phyloP scores from a whole-genome alignment of 2,888 invertebrate genomes.

The Melanostoma scalare region DNA sequence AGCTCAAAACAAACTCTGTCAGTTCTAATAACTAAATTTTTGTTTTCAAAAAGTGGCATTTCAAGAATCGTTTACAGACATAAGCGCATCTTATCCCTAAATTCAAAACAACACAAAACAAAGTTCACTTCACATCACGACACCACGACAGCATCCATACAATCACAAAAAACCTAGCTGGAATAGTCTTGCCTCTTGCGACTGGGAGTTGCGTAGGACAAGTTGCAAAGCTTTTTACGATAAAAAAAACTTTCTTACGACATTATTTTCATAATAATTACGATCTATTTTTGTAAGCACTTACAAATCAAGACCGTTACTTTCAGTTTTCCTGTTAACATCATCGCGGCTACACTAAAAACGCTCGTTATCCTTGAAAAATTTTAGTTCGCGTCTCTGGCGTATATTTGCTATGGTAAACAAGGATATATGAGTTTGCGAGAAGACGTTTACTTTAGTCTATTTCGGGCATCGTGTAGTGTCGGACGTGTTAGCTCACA shows the following conservation, averaged over 20 bases:
- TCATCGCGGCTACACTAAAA: slow-evolving; percentile 21
- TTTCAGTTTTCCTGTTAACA: slow-evolving; percentile 57
- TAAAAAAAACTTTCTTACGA: slow-evolving; percentile 8
- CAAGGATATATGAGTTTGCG: slow-evolving; percentile 29
- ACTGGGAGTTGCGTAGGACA: slow-evolving; percentile 28
- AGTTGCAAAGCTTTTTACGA: slow-evolving; percentile 58
- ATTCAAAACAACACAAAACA: too few species aligned
- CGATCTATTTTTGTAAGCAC: slow-evolving; percentile 35
- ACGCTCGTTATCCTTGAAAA: not conserved
- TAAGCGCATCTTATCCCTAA: too few species aligned
- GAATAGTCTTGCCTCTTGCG: not conserved
- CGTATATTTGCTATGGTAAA: not conserved
- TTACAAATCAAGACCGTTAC: slow-evolving; percentile 44
- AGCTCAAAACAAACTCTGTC: too few species aligned
- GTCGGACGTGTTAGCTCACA: slow-evolving; percentile 41
- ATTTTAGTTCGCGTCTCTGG: not conserved
- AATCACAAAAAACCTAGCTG: not conserved
- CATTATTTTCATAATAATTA: slow-evolving; percentile 25
- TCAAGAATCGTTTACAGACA: too few species aligned
- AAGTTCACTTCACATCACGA: too few species aligned
- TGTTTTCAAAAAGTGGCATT: slow-evolving; percentile 8
- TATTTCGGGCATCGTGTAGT: slow-evolving; percentile 32
- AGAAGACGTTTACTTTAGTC: slow-evolving; percentile 38
- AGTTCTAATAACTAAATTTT: slow-evolving; percentile 1
- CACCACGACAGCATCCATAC: slow-evolving; percentile 20